A percentile compares a stretch with the other conserved stretches of the same genome.
Evolutionary conservation across 2,113 vertebrate species (phyloP).

Genomic region (Chamaetylas fuelleborni): DNA sequence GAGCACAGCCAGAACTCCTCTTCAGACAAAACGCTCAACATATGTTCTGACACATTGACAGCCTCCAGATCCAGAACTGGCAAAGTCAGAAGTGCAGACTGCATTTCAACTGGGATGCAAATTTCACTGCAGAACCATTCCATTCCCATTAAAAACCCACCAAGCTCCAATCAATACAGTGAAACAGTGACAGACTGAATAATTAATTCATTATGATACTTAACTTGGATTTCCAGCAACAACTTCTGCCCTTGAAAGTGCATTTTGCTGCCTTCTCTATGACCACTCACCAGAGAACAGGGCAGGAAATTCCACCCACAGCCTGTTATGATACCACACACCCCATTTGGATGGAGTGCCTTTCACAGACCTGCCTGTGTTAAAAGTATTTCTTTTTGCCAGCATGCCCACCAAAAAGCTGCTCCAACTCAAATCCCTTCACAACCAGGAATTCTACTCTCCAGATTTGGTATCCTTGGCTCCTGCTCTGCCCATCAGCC

Average conservation of each 20-base stretch:
- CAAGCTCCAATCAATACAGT: not conserved
- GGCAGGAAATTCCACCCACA: not conserved
- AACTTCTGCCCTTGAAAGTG: not conserved
- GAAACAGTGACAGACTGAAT: not conserved
- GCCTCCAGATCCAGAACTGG: not conserved
- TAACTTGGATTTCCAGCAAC: not conserved
- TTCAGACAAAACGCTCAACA: not conserved
- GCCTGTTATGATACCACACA: not conserved
- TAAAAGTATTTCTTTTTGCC: not conserved
- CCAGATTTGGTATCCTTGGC: not conserved
- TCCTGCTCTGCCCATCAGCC: not conserved
- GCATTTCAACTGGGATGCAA: not conserved
- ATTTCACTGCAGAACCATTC: not conserved
- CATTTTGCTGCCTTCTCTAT: not conserved
- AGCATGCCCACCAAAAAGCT: not conserved
- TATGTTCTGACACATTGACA: not conserved
- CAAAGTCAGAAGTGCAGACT: not conserved
- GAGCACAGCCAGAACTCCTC: not conserved
- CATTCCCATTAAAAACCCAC: not conserved
- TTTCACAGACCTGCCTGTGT: not conserved
- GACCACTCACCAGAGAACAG: not conserved
- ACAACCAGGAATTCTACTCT: not conserved
- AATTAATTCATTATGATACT: not conserved
- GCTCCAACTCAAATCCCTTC: not conserved
- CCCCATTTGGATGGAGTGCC: not conserved